Evolutionary conservation across 2,888 invertebrate species (phyloP).

Genomic region (Margaritifera margaritifera): DNA sequence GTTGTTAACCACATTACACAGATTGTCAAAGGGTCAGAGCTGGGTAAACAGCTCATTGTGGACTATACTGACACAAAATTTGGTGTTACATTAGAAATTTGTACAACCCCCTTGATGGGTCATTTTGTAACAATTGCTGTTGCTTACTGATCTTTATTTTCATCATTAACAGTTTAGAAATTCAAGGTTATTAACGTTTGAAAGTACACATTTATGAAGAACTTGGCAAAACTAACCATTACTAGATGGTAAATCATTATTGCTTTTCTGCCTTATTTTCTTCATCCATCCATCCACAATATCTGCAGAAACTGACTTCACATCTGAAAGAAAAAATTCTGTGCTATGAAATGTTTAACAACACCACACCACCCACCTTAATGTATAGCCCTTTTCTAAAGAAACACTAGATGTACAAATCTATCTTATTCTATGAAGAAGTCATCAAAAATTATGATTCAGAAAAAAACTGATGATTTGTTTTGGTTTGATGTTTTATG

Average conservation of each 20-base stretch:
- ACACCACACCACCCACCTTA: no score
- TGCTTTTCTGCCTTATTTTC: constrained; percentile 82
- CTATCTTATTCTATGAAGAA: not conserved
- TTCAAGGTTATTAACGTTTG: not conserved
- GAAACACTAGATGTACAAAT: not conserved
- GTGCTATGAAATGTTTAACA: no score
- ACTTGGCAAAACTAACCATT: constrained; percentile 3
- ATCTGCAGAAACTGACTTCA: constrained; percentile 84
- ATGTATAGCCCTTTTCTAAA: no score
- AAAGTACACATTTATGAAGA: no score
- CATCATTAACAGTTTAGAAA: not conserved
- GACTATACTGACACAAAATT: no score
- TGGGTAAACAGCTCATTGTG: no score
- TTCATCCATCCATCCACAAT: constrained; percentile 92
- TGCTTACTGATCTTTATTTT: no score
- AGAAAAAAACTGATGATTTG: not conserved
- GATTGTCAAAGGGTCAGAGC: no score
- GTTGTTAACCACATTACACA: constrained; percentile 2
- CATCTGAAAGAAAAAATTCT: constrained; percentile 77
- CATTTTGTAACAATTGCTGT: no score
- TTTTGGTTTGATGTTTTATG: no score
- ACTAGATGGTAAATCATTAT: constrained; percentile 23
- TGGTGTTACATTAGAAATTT: no score
- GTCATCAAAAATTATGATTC: not conserved
- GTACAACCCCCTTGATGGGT: no score